phyloP scores from a whole-genome alignment of 2,797 vertebrate genomes.

The Salarias fasciatus region DNA sequence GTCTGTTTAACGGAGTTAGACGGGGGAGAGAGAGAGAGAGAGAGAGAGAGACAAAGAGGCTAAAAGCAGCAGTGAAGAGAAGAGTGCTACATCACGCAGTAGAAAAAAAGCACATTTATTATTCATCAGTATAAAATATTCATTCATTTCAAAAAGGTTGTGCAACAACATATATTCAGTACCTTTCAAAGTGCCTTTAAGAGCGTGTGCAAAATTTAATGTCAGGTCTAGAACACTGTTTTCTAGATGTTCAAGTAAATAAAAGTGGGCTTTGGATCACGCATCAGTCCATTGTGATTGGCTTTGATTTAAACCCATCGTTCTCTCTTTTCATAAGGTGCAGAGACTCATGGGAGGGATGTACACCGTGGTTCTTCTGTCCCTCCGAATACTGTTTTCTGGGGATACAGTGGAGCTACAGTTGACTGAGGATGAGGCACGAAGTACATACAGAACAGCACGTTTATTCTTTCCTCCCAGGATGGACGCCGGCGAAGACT shows the following conservation, averaged over 20 bases:
- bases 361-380: constrained; percentile 7
- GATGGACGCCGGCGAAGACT: constrained; percentile 52
- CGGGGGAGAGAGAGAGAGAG: constrained; percentile 1
- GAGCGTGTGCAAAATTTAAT: constrained; percentile 79
- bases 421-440: constrained; percentile 74
- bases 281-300: constrained; percentile 29
- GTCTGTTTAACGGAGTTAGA: constrained; percentile 23
- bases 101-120: constrained; percentile 75
- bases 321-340: constrained; percentile 53
- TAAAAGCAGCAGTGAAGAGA: constrained; percentile 52
- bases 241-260: constrained; percentile 72
- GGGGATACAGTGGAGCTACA: constrained; percentile 62
- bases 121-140: constrained; percentile 81
- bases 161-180: constrained; percentile 76
- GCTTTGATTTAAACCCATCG: constrained; percentile 33
- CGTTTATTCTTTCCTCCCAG: constrained; percentile 49
- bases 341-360: constrained; percentile 28
- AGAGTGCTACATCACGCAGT: constrained; percentile 48
- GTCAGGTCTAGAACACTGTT: constrained; percentile 57
- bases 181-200: constrained; percentile 72
- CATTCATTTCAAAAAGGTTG: constrained; percentile 74
- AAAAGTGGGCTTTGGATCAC: constrained; percentile 65
- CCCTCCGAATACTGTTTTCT: constrained; percentile 55
- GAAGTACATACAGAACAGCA: constrained; percentile 65
- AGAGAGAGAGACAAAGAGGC: constrained; percentile 24